Conservation (phyloP, 2,797 vertebrate species). For the Neosilurus hyrtlii region DNA sequence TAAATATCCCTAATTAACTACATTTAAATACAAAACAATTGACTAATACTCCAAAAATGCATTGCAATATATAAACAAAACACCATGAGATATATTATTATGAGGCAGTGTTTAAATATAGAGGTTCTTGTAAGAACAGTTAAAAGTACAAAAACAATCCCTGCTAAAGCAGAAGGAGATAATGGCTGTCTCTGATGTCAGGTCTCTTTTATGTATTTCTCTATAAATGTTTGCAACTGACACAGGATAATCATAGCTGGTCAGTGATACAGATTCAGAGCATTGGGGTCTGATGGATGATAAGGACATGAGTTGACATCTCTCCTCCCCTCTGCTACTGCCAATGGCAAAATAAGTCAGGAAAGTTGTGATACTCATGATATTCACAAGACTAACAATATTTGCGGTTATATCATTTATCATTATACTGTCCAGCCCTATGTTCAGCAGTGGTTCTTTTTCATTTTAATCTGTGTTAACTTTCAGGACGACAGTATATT, state of each 20-base stretch:
- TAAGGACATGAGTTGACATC: not conserved
- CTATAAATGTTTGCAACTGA: slow-evolving; percentile 12
- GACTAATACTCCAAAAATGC: not conserved
- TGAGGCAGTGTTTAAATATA: slow-evolving; percentile 8
- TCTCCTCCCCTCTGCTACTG: no score
- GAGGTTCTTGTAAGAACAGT: not conserved
- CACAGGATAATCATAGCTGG: slow-evolving; percentile 12
- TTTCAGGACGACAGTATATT: not conserved
- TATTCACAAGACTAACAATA: no score
- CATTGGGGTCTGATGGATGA: not conserved
- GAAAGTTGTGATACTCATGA: no score
- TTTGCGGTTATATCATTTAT: no score
- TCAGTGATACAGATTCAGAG: not conserved
- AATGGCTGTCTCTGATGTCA: slow-evolving; percentile 6
- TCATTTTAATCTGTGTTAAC: not conserved
- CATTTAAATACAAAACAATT: not conserved
- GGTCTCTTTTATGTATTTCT: not conserved
- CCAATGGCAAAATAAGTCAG: no score
- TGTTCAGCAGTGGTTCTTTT: not conserved
- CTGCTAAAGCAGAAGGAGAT: not conserved
- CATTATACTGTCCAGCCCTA: no score
- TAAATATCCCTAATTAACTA: not conserved
- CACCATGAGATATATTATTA: not conserved
- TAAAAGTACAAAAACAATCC: not conserved
- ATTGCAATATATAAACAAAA: not conserved